A percentile compares a stretch with the other conserved stretches of the same genome.
Evolutionary conservation across 2,888 invertebrate genomes (phyloP).

Genomic region (Chaetogeoica ovagalla): DNA sequence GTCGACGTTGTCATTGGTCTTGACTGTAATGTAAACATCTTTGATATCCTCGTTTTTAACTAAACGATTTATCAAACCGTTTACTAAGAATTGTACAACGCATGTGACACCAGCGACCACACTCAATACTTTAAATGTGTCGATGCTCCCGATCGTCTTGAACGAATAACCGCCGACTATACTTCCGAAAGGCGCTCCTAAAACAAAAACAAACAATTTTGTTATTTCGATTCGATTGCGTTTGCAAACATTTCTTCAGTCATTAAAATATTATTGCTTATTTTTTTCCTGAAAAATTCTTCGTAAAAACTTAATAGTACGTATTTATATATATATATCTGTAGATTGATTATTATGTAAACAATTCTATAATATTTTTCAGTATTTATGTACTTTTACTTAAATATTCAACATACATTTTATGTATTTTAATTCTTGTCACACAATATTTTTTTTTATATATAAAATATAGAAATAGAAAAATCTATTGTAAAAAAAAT

Average conservation of each 20-base stretch:
- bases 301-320: no score
- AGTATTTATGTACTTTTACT: no score
- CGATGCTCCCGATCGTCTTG: slow-evolving; percentile 18
- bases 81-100: neutral
- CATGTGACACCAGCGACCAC: neutral
- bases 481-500: no score
- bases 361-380: neutral
- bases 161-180: slow-evolving; percentile 32
- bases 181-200: slow-evolving; percentile 25
- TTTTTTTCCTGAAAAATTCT: no score
- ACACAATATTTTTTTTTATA: neutral
- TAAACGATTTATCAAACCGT: neutral
- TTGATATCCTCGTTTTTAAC: neutral
- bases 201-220: neutral
- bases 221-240: neutral
- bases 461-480: neutral
- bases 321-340: no score
- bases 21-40: neutral
- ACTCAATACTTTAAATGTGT: slow-evolving; percentile 7
- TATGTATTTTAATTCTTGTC: no score
- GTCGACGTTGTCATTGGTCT: neutral
- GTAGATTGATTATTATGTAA: no score
- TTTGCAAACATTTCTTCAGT: neutral
- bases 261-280: no score
- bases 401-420: no score